Base-by-base conservation (phyloP, 2,113 vertebrate species). In the Eurystomus gularis region DNA sequence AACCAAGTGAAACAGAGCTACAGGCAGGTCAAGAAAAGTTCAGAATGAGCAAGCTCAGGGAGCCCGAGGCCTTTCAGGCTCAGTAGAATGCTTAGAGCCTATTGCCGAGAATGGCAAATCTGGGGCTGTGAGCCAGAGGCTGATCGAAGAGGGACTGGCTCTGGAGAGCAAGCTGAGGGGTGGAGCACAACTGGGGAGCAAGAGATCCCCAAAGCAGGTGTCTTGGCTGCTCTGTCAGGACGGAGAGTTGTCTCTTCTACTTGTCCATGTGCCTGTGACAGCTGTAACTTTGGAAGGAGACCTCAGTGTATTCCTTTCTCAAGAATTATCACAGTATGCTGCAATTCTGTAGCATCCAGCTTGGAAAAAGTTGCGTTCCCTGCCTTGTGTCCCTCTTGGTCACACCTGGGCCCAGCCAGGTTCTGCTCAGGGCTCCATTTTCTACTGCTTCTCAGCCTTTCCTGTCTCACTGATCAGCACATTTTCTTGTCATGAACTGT, bases 151-250 rank as follows among this genome's bases (percentile, higher is more conserved):
- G 52, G 29, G 60, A 23, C 51, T 66, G 80, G 52, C 61, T 80
- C 42, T 79, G 20, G 42, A 55, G 86, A 91, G 70, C 60, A n/a
- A 70, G 80, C 4, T 1, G 71, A 87, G 48, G 70, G 91, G 91
- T 96, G 91, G 94, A 82, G 81, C 75, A 61, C 62, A n/a, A 28
- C 57, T 76, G 28, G 82, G 77, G 58, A 95, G 71, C 44, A 40
- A 62, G 62, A 93, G 83, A 54, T 93, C 96, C 80, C 91, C 7
- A 5, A 87, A 82, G 91, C 93, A 94, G 91, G 86, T 95, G 94
- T 69, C 77, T 89, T 94, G 95, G 95, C 96, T 51, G 78, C 19
- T 91, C 61, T 46, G 39, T 86, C 35, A 88, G 54, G 65, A 60
- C 1, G 1, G 19, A 86, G 62, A 80, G 51, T 70, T 94, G 64